Evolutionary conservation across 2,113 vertebrate genomes (phyloP).

Genomic region (Actinemys pallida): DNA sequence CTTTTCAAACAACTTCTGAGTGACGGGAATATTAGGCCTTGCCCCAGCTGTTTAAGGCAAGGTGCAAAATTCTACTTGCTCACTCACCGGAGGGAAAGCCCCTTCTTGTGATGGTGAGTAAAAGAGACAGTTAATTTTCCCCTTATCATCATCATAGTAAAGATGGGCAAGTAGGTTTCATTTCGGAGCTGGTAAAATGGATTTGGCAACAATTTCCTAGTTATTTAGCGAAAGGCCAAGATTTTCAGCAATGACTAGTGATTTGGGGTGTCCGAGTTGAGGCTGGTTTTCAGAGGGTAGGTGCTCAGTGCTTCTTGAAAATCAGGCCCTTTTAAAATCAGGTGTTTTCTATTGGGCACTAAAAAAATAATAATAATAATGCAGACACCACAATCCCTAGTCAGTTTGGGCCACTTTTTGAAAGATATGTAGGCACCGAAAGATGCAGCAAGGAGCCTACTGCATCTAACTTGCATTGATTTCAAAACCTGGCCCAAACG

Average conservation of each 20-base stretch:
- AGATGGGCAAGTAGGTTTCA: background rate
- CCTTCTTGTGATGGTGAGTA: background rate
- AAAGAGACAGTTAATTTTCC: background rate
- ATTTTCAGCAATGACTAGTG: background rate
- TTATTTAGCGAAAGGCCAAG: background rate
- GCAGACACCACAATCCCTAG: background rate
- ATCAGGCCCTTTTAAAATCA: background rate
- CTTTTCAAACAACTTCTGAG: background rate
- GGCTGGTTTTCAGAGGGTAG: background rate
- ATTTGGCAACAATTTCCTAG: background rate
- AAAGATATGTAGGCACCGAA: background rate
- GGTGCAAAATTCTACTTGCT: background rate
- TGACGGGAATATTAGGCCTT: background rate
- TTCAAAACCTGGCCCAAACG: background rate
- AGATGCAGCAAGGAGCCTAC: background rate
- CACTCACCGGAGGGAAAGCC: background rate
- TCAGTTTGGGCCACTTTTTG: background rate
- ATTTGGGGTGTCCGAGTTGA: background rate
- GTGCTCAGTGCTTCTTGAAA: background rate
- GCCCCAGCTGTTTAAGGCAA: rapidly evolving
- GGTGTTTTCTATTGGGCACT: rapidly evolving
- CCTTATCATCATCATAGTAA: background rate
- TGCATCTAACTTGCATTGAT: rapidly evolving
- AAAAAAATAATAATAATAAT: background rate
- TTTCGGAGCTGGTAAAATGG: background rate